Conservation (phyloP, 2,113 vertebrate genomes). For the Nothocercus julius region DNA sequence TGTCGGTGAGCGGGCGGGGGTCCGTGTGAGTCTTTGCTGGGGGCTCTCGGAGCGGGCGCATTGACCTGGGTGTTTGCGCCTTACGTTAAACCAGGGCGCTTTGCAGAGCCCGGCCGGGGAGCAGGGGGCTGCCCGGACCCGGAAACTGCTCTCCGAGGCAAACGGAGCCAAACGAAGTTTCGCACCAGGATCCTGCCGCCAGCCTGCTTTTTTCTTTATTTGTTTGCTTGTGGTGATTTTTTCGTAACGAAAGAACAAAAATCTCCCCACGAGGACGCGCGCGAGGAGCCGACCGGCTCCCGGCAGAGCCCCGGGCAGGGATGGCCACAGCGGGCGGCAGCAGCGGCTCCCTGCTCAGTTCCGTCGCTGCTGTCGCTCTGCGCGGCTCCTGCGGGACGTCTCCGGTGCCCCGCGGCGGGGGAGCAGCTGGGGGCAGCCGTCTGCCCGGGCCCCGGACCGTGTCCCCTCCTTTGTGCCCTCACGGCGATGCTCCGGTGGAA, state of each 20-base stretch:
- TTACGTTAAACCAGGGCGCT: not conserved
- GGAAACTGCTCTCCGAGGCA: no score
- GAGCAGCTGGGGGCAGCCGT: not conserved
- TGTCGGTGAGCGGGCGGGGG: no score
- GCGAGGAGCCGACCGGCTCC: not conserved
- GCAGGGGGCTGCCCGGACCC: not conserved
- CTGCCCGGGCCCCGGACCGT: accelerated
- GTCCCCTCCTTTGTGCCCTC: not conserved
- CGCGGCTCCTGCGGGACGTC: not conserved
- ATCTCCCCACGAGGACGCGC: accelerated
- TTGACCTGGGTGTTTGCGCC: no score
- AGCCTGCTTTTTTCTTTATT: not conserved
- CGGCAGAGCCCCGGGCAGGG: not conserved
- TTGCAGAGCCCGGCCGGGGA: not conserved
- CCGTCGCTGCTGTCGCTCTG: accelerated
- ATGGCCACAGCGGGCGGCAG: not conserved
- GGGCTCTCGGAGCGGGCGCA: accelerated
- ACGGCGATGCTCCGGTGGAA: accelerated
- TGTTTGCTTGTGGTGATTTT: no score
- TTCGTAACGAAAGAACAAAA: not conserved
- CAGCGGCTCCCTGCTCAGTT: not conserved
- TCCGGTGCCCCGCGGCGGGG: not conserved
- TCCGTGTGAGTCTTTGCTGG: not conserved
- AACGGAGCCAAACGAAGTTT: not conserved
- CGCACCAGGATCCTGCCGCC: not conserved